Base-by-base conservation (phyloP, 1,140 invertebrate genomes). In the Scaptomyza pallida region DNA sequence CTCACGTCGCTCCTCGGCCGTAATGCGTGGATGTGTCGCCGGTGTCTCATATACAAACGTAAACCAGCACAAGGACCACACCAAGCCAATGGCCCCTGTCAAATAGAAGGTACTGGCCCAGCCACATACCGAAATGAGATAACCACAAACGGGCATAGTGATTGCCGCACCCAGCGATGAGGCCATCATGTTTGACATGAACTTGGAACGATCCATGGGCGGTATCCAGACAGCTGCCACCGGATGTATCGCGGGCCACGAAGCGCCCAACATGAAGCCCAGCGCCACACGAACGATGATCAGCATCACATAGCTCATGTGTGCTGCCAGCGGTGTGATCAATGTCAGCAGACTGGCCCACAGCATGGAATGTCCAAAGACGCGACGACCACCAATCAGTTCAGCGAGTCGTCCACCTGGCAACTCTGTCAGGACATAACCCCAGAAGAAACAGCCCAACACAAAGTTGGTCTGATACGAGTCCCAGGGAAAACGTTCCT, bases 161-260 rank as follows among this genome's bases (percentile, higher is more conserved):
- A 97, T 93, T 1, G 96, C 96, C 2, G 96, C 96, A 17, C 96
- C 96, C 61, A 97, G 92, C 0, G 96, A 95, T 15, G 96, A 96
- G 1, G 96, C 95, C 96, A 97, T 96, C 95, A 96, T 96, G 77
- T 96, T 96, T 0, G 96, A 95, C 88, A 96, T 95, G 86, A 97
- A 96, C 92, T 97, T 96, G 55, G 96, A 97, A 65, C 97, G 94
- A 88, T 98, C 97, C 92, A 95, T 94, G 1, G 97, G 96, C 9
- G 97, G 97, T 62, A 97, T 96, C 97, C 97, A 99, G 75, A 95
- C 95, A 0, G 97, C 96, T 19, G 96, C 95, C 93, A 98, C 95
- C 2, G 96, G 96, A 72, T 97, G 95, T 62, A 98, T 98, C 13
- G 97, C 95, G 16, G 97, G 97, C 95, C 97, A 98, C 4, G 97